These are phyloP conservation scores for Drosophila grimshawi DNA, from an alignment of 1,140 invertebrate genomes.

Conservation along the genomic window DNA sequence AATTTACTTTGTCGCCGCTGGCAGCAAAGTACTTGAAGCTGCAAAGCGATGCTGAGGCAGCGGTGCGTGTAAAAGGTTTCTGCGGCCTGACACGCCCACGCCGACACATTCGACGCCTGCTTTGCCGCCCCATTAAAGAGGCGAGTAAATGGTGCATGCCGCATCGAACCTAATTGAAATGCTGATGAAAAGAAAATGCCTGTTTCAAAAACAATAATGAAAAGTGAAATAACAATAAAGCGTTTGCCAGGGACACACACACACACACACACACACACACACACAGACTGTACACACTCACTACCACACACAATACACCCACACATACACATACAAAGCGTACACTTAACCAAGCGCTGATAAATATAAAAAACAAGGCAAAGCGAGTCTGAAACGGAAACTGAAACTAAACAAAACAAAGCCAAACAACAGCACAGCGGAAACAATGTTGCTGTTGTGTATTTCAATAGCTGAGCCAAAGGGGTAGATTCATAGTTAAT, in stretches of 20 bases:
- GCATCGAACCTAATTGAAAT: slow-evolving; percentile 74
- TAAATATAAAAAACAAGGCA: slow-evolving; percentile 45
- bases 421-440: slow-evolving; percentile 54
- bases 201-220: slow-evolving; percentile 79
- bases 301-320: not conserved
- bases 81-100: slow-evolving; percentile 41
- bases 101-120: slow-evolving; percentile 27
- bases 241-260: slow-evolving; percentile 50
- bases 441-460: slow-evolving; percentile 66
- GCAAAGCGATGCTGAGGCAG: slow-evolving; percentile 43
- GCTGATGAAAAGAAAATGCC: slow-evolving; percentile 78
- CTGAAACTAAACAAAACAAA: slow-evolving; percentile 65
- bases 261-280: slow-evolving; percentile 25
- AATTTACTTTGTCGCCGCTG: slow-evolving; percentile 80
- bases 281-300: slow-evolving; percentile 11
- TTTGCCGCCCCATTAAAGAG: slow-evolving; percentile 21
- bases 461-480: slow-evolving; percentile 1
- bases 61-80: slow-evolving; percentile 74
- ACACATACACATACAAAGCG: slow-evolving; percentile 9
- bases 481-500: not conserved
- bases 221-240: slow-evolving; percentile 76
- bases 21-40: slow-evolving; percentile 63
- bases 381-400: slow-evolving; percentile 46
- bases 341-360: slow-evolving; percentile 42
- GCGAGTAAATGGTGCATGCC: slow-evolving; percentile 56